Conservation (phyloP, 1,140 invertebrate species). For the Dendrolimus punctatus region DNA sequence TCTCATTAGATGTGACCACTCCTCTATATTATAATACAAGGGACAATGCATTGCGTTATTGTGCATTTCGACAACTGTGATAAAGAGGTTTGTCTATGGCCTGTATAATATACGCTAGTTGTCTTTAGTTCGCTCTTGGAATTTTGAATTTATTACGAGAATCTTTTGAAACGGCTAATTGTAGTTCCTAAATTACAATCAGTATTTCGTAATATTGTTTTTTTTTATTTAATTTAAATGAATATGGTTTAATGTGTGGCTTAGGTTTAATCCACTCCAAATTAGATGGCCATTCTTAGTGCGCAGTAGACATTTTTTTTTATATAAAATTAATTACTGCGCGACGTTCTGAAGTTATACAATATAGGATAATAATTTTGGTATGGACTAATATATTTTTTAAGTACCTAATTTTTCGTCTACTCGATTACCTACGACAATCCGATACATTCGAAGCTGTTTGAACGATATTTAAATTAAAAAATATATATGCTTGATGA, state of each 20-base stretch:
- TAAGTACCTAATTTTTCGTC: too few species aligned
- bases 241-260: too few species aligned
- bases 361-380: too few species aligned
- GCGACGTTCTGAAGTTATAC: too few species aligned
- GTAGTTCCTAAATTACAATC: conserved; percentile 67
- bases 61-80: conserved; percentile 67
- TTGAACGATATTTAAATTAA: too few species aligned
- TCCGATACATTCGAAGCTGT: too few species aligned
- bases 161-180: conserved; percentile 35
- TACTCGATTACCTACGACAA: too few species aligned
- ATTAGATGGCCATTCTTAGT: conserved; percentile 1
- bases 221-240: conserved; percentile 3
- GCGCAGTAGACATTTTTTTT: background rate
- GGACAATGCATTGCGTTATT: conserved; percentile 27
- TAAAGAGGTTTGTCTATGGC: conserved; percentile 66
- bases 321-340: too few species aligned
- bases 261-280: too few species aligned
- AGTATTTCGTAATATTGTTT: conserved; percentile 49
- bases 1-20: too few species aligned
- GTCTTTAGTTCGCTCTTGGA: conserved; percentile 17
- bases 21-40: conserved; percentile 26
- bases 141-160: conserved; percentile 23
- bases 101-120: conserved; percentile 13
- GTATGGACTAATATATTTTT: too few species aligned
- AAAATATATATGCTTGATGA: too few species aligned